phyloP scores from a whole-genome alignment of 2,888 invertebrate species.

The Actias luna region DNA sequence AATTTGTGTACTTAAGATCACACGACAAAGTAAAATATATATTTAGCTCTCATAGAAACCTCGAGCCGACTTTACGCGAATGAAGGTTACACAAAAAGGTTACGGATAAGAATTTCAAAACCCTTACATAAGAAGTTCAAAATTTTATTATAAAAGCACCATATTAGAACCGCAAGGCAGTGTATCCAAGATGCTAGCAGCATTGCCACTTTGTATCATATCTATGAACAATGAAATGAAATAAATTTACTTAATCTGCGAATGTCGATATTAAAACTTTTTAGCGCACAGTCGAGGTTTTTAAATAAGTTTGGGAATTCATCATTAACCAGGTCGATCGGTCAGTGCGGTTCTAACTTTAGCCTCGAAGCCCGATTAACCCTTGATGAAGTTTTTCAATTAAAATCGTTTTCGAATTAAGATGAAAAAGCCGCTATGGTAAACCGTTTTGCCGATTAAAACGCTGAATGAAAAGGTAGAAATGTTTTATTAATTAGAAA shows the following conservation, averaged over 20 bases:
- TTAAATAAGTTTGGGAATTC: constrained; percentile 25
- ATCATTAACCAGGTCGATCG: constrained; percentile 23
- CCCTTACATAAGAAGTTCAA: no score
- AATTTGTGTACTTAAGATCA: no score
- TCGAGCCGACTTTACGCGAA: no score
- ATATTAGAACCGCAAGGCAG: no score
- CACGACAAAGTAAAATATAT: no score
- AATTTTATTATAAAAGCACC: no score
- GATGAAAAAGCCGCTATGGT: constrained; percentile 36
- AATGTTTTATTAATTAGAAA: background rate
- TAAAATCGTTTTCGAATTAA: constrained; percentile 39
- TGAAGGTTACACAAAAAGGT: no score
- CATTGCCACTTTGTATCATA: no score
- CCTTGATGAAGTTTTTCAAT: constrained; percentile 53
- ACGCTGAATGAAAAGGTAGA: background rate
- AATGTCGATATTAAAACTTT: constrained; percentile 20
- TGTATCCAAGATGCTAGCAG: no score
- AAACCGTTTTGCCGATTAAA: constrained; percentile 31
- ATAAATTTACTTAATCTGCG: background rate
- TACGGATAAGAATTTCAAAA: no score
- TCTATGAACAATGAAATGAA: background rate
- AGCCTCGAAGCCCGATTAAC: constrained; percentile 20
- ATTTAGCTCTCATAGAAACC: no score
- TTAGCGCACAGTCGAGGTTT: constrained; percentile 22
- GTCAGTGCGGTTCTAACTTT: constrained; percentile 10